Evolutionary conservation across 1,140 invertebrate genomes (phyloP).

Genomic region (Centruroides sculpturatus): DNA sequence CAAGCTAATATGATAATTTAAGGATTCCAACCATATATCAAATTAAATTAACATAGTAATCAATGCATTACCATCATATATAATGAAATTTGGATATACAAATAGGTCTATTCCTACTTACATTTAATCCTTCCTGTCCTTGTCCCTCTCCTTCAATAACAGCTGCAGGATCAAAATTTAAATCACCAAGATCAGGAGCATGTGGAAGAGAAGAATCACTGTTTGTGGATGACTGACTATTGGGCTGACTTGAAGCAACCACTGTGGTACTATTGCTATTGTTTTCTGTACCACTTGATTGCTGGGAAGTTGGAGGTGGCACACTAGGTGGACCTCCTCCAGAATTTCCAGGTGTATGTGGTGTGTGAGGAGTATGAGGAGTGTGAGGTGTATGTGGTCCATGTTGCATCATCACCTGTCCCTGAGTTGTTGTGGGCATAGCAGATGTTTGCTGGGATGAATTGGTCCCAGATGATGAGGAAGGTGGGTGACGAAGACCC

Average conservation of each 20-base stretch:
- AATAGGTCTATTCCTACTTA: slow-evolving; percentile 38
- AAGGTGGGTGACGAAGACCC: slow-evolving; percentile 1
- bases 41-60: no score
- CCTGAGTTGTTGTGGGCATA: slow-evolving; percentile 4
- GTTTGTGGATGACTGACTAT: slow-evolving; percentile 6
- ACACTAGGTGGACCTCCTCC: slow-evolving; percentile 45
- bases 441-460: slow-evolving; percentile 3
- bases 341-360: slow-evolving; percentile 36
- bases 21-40: no score
- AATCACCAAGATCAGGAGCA: slow-evolving; percentile 54
- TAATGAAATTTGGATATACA: no score
- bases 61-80: no score
- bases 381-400: slow-evolving; percentile 65
- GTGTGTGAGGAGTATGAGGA: slow-evolving; percentile 60
- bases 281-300: slow-evolving; percentile 5
- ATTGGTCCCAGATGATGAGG: background rate
- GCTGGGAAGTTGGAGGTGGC: background rate
- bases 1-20: no score
- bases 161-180: slow-evolving; percentile 82
- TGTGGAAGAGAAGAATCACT: slow-evolving; percentile 9
- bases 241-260: slow-evolving; percentile 7
- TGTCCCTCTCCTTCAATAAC: slow-evolving; percentile 79
- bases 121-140: slow-evolving; percentile 72
- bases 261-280: slow-evolving; percentile 7
- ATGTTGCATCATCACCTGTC: slow-evolving; percentile 10